Conservation (phyloP, 1,140 invertebrate species). For the Orius laevigatus region DNA sequence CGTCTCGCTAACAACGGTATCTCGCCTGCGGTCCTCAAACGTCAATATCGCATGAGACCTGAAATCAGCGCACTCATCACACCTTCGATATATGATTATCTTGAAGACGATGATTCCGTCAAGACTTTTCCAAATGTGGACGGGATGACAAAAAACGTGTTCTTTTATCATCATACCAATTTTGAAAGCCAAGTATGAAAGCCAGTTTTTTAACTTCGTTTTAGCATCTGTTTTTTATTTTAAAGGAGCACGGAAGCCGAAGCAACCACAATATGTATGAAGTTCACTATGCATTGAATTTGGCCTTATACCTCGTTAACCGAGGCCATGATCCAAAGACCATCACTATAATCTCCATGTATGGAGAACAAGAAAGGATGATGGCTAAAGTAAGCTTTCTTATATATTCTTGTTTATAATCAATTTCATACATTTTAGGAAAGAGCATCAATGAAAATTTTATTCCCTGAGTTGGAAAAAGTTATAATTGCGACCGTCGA, state of each 20-base stretch:
- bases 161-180: conserved; percentile 40
- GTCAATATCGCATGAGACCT: conserved; percentile 51
- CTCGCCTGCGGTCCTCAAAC: conserved; percentile 31
- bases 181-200: conserved; percentile 30
- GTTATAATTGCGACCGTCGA: conserved; percentile 53
- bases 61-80: conserved; percentile 41
- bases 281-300: neutral
- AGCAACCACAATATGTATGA: neutral
- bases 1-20: conserved; percentile 43
- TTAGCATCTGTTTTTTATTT: no score
- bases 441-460: conserved; percentile 6
- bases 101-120: conserved; percentile 37
- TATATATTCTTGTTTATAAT: neutral
- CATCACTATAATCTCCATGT: conserved; percentile 49
- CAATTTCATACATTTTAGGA: conserved; percentile 9
- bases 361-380: conserved; percentile 35
- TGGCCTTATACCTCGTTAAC: conserved; percentile 31
- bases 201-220: no score
- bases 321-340: conserved; percentile 38
- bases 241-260: no score
- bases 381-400: conserved; percentile 10
- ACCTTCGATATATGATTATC: conserved; percentile 40
- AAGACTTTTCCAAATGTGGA: conserved; percentile 30
- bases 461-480: conserved; percentile 21
- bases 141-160: conserved; percentile 37